Base-by-base conservation (phyloP, 2,888 invertebrate species). In the Cataglyphis cursor region DNA sequence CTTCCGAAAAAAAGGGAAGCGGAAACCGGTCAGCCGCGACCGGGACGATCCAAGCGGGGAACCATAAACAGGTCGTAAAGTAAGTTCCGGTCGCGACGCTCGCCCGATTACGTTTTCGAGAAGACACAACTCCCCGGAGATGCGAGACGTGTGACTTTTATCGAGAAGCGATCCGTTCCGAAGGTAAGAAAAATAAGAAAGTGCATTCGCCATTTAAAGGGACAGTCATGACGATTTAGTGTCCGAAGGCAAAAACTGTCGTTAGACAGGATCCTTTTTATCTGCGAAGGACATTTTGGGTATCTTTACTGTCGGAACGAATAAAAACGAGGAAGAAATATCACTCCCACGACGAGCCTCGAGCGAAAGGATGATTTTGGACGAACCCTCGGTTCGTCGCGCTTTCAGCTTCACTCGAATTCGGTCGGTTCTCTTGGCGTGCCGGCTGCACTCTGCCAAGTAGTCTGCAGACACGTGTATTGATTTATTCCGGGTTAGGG, bases 401-500 rank as follows among this genome's bases (percentile, higher is more conserved):
- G 76, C 38, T 61, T 85, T 87, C 73, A 83, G 65, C 54, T 74
- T 85, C 84, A 82, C 51, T 51, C 75, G 74, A 51, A 88, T 90
- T 88, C 85, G 88, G 91, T 90, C 91, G 90, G 51, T 51, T 59
- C 70, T 59, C 68, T 92, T 89, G 88, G 87, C 89, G 89, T 87
- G 87, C 90, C 72, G 73, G 80, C 82, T 81, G 81, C 83, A 91
- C 91, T 66, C 76, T 62, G 90, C 91, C 91, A 90, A 92, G 92
- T 92, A 92, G 94, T 72, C 94, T 94, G 94, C 94, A 95, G 95
- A 94, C 94, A 94, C 94, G 93, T 94, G 94, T 95, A 95, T 95
- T 95, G 95, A 95, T 95, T 95, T 95, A 95, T 94, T 94, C 93
- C 91, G 91, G 90, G 87, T 88, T 72, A 62, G 76, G 80, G 81